Evolutionary conservation across 2,888 invertebrate genomes (phyloP).

Genomic region (Troides oblongomaculatus): DNA sequence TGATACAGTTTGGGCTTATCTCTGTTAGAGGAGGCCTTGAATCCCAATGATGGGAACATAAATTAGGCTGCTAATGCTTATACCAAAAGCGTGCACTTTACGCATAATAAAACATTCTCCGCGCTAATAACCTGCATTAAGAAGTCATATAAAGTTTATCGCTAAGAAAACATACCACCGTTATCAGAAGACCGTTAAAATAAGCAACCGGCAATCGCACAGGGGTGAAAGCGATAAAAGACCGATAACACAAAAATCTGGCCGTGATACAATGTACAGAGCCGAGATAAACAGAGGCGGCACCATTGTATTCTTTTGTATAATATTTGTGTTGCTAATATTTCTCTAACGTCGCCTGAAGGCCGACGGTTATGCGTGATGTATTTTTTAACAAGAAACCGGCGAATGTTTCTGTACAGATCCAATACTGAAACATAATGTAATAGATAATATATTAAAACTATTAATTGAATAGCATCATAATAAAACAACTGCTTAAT

Average conservation of each 20-base stretch:
- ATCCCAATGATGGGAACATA: too few relatives aligned
- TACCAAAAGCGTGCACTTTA: not conserved
- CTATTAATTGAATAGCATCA: too few relatives aligned
- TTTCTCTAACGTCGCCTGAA: constrained; percentile 37
- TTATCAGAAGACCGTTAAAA: constrained; percentile 39
- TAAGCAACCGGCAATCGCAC: constrained; percentile 31
- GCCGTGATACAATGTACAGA: constrained; percentile 32
- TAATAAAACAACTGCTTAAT: too few relatives aligned
- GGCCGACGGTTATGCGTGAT: constrained; percentile 29
- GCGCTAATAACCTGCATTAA: constrained; percentile 3
- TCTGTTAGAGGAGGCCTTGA: too few relatives aligned
- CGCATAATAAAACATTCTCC: not conserved
- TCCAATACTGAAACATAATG: constrained; percentile 4
- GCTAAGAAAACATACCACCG: constrained; percentile 36
- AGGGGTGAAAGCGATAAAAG: constrained; percentile 49
- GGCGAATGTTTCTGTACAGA: constrained; percentile 11
- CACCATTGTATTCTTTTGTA: constrained; percentile 36
- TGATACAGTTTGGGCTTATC: too few relatives aligned
- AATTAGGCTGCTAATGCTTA: not conserved
- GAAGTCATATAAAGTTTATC: constrained; percentile 31
- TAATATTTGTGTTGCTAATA: constrained; percentile 38
- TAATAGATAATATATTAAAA: not conserved
- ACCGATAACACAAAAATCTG: constrained; percentile 30
- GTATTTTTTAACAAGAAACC: constrained; percentile 17
- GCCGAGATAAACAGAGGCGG: constrained; percentile 36